phyloP scores from a whole-genome alignment of 2,797 vertebrate genomes.

The Tarsius wallacei region DNA sequence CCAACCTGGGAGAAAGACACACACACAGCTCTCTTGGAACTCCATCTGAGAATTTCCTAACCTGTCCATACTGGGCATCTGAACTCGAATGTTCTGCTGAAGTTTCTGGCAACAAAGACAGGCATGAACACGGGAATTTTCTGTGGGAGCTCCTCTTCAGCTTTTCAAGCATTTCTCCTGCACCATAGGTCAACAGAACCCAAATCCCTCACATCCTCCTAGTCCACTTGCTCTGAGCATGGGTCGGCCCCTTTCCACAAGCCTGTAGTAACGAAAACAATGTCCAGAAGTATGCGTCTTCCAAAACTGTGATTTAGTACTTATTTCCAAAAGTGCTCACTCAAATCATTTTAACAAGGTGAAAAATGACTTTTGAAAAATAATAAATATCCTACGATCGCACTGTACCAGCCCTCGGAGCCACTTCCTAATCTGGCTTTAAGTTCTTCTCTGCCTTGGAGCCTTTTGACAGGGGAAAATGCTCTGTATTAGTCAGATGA shows the following conservation, averaged over 20 bases:
- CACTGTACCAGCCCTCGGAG: not conserved
- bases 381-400: constrained; percentile 52
- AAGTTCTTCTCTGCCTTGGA: constrained; percentile 59
- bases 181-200: not conserved
- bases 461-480: constrained; percentile 56
- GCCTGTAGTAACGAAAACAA: not conserved
- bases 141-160: not conserved
- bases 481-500: constrained; percentile 45
- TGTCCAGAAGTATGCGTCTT: not conserved
- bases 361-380: constrained; percentile 68
- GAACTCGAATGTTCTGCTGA: constrained; percentile 16
- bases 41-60: constrained; percentile 26
- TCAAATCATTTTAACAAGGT: constrained; percentile 56
- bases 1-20: not conserved
- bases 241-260: not conserved
- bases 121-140: not conserved
- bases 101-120: not conserved
- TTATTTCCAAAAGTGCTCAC: constrained; percentile 16
- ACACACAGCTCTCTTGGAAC: not conserved
- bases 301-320: not conserved
- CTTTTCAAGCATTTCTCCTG: constrained; percentile 26
- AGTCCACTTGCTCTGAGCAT: not conserved
- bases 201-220: constrained; percentile 41
- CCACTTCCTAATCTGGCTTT: constrained; percentile 22
- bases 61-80: not conserved